Evolutionary conservation across 2,888 invertebrate genomes (phyloP).

Genomic region (Calameuta pallipes): DNA sequence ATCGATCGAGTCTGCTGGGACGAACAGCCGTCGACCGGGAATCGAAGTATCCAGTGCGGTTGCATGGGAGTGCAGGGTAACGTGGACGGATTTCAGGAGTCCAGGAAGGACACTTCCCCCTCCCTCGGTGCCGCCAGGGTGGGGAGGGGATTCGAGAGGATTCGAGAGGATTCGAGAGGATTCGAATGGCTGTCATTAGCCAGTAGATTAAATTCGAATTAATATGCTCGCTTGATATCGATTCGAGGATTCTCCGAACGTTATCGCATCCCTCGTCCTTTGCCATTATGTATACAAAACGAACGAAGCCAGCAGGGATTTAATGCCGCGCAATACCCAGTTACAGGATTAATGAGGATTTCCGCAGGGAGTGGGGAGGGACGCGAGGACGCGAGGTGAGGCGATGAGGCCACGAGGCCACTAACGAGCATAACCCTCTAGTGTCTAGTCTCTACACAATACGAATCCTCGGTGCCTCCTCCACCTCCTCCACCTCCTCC

Average conservation of each 20-base stretch:
- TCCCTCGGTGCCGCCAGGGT: neutral
- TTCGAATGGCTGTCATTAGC: neutral
- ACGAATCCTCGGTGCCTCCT: neutral
- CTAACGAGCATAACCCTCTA: neutral
- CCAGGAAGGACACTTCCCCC: neutral
- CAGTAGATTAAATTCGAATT: neutral
- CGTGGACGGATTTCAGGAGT: neutral
- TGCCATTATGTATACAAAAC: neutral
- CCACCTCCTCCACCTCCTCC: too few species aligned
- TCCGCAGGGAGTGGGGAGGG: constrained; percentile 32
- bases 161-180: neutral
- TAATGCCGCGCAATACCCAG: constrained; percentile 17
- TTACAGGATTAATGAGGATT: constrained; percentile 51
- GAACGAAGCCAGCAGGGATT: neutral
- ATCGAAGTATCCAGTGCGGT: neutral
- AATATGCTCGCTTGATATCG: neutral
- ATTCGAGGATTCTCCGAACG: neutral
- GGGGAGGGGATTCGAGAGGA: too few species aligned
- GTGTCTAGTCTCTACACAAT: neutral
- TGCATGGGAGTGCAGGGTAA: neutral
- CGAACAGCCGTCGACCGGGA: neutral
- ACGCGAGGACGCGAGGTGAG: neutral
- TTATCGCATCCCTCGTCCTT: neutral
- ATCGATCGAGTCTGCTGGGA: neutral
- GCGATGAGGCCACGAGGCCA: neutral